phyloP scores from a whole-genome alignment of 1,140 invertebrate genomes.

The Geopemphigus sp. region DNA sequence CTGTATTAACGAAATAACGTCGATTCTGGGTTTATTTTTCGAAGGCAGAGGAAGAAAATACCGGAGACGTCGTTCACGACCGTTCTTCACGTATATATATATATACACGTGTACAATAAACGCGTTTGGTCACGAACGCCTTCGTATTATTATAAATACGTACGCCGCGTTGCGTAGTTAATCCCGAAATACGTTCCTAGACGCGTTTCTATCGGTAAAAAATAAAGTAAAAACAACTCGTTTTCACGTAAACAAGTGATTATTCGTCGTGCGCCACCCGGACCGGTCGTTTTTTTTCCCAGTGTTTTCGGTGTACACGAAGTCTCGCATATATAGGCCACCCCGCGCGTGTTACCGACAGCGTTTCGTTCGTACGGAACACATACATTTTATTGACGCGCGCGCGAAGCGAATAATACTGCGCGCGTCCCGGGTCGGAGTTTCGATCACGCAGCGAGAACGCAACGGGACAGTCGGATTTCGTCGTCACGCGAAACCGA shows the following conservation, averaged over 20 bases:
- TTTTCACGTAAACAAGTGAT: slow-evolving; percentile 4
- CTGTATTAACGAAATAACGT: not conserved
- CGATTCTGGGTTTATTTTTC: not conserved
- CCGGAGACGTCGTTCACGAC: not conserved
- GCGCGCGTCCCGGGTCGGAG: too few relatives aligned
- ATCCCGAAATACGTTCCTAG: not conserved
- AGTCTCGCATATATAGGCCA: too few relatives aligned
- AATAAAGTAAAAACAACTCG: not conserved
- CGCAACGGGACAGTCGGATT: too few relatives aligned
- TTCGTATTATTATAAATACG: not conserved
- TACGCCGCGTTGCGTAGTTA: not conserved
- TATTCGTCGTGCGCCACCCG: too few relatives aligned
- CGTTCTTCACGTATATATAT: not conserved
- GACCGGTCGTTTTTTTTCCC: not conserved
- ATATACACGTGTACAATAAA: not conserved
- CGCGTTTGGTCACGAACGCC: not conserved
- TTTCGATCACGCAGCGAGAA: too few relatives aligned
- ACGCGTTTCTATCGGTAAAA: not conserved
- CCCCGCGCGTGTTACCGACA: too few relatives aligned
- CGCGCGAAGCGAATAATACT: too few relatives aligned
- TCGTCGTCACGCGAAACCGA: too few relatives aligned
- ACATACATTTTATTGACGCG: too few relatives aligned
- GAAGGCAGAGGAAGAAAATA: not conserved
- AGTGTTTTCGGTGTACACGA: too few relatives aligned
- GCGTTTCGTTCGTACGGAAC: too few relatives aligned